phyloP scores from a whole-genome alignment of 1,140 invertebrate genomes.

The Panagrolaimus sp. region DNA sequence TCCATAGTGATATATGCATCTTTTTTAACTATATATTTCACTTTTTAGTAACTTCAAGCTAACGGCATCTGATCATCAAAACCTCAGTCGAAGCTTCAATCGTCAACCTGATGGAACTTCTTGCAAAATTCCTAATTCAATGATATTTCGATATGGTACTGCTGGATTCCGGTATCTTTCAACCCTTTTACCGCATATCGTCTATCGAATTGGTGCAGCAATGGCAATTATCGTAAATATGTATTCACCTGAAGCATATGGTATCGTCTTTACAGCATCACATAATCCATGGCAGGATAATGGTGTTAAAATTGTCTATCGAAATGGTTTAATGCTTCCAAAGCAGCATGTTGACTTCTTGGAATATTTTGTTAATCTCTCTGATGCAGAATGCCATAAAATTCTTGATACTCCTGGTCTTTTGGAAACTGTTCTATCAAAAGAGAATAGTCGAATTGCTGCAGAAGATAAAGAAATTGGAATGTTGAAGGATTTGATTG shows the following conservation, averaged over 20 bases:
- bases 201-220: background rate
- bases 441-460: background rate
- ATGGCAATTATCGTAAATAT: background rate
- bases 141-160: background rate
- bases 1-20: too few species aligned
- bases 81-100: background rate
- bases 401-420: conserved; percentile 56
- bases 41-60: too few species aligned
- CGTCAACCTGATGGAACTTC: background rate
- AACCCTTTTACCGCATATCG: background rate
- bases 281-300: conserved; percentile 95
- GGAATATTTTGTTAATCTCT: background rate
- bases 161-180: background rate
- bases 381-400: conserved; percentile 79
- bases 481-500: conserved; percentile 29
- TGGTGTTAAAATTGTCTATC: conserved; percentile 92
- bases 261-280: conserved; percentile 97
- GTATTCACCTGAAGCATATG: conserved; percentile 59
- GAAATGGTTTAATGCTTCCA: conserved; percentile 67
- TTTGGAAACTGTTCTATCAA: background rate
- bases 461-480: conserved; percentile 30
- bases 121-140: background rate
- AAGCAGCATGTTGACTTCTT: background rate
- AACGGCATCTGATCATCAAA: too few species aligned
- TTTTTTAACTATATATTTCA: too few species aligned